Base-by-base conservation (phyloP, 2,888 invertebrate genomes). In the Watsonalla cultraria region DNA sequence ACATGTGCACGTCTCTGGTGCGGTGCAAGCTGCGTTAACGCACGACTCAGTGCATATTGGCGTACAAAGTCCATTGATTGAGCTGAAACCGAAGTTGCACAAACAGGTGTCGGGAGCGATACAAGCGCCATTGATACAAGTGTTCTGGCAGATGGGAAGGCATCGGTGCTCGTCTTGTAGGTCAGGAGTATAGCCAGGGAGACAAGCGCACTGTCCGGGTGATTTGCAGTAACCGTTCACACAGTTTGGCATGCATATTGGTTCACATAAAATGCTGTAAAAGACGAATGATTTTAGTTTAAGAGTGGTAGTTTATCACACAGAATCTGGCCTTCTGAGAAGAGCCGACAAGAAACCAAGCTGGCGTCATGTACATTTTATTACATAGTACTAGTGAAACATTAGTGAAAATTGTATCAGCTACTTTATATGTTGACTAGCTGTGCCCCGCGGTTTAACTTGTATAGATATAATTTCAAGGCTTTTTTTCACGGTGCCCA, bases 1-100 rank as follows among this genome's bases (percentile, higher is more conserved):
- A 59, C 92, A 92, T 55, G 81, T 61, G 57, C 91, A 92, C 0
- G 73, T 78, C 48, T 91, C 82, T 0, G 92, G 92, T 0, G 84
- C 85, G 0, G 83, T 68, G 61, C 92, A 93, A 0, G 61, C 65
- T 4, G 91, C 91, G 65, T 92, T 90, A 1, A 70, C 61, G 51
- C 92, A 92, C 7, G 82, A 80, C 8, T 84, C 79, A 0, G 59
- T 56, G 57, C 92, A 92, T 6, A 54, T 49, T 5, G 75, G 72
- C 52, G 53, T 35, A 34, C 75, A 75, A 5, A 51, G 64, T 6
- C 59, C 57, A 42, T 71, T 64, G 11, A 52, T 11, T 15, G 54
- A 47, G 1, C 46, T 46, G 42, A 74, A 80, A 4, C 78, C 80
- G 46, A 58, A 59, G 15, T 69, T 47, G 49, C 82, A 82, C 6